Base-by-base conservation (phyloP, 2,797 vertebrate genomes). In the Erethizon dorsatum region DNA sequence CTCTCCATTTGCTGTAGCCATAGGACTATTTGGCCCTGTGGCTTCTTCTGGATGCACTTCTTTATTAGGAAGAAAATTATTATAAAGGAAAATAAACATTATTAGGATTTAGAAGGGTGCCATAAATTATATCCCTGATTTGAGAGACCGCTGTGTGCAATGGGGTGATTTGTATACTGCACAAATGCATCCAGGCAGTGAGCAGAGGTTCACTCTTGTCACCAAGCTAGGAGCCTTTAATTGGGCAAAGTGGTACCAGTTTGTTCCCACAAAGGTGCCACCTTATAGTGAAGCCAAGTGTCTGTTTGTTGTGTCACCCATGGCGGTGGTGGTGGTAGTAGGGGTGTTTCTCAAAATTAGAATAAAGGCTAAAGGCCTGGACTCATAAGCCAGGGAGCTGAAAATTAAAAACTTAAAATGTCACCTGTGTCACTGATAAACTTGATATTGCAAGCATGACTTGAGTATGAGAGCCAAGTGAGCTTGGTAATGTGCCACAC, bases 1-100 rank as follows among this genome's bases (percentile, higher is more conserved):
- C 31, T 88, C 17, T 86, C 17, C 3, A 2, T 79, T 65, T 87
- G 37, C 41, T n/a, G 69, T 11, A 54, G 20, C 37, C 20, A 0
- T n/a, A n/a, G 71, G 73, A 47, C 37, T 54, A 10, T 63, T 88
- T 73, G 11, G 17, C 28, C 82, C 73, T 92, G 7, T 63, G 93
- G 47, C 11, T 83, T 56, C 61, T 80, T 54, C 41, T 73, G 47
- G 63, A 50, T 93, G 50, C 0, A 47, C 45, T 85, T 89, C 26
- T 88, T 97, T 77, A 69, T 87, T 85, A 79, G 83, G 69, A 20
- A 41, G 24, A 61, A 65, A 71, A 26, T 11, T 45, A 61, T 50
- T 67, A 6, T 52, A 86, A 90, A 83, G 88, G 89, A 78, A 93
- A 89, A 71, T 86, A 6, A 67, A 14, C 52, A n/a, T 83, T 87